phyloP scores from a whole-genome alignment of 2,113 vertebrate genomes.

The Phalacrocorax brasilianus region DNA sequence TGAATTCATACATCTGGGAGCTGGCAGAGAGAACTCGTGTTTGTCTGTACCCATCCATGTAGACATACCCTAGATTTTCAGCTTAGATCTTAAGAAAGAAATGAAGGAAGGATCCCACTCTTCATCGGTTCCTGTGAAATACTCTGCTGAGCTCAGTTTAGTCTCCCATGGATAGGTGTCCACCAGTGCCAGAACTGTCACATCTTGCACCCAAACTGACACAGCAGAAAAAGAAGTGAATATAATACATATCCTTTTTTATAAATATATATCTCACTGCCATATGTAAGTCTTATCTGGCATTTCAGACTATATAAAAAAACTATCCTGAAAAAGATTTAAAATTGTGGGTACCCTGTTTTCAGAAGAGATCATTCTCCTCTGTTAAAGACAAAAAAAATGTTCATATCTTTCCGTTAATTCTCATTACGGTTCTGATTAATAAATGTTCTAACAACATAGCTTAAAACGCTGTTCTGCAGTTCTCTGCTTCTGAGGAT shows the following conservation, averaged over 20 bases:
- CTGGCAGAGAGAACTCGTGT: neutral
- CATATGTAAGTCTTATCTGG: neutral
- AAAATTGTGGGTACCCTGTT: neutral
- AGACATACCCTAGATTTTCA: neutral
- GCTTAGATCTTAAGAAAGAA: neutral
- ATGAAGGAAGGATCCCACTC: neutral
- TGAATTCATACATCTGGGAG: neutral
- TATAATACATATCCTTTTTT: neutral
- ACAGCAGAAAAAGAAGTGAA: neutral
- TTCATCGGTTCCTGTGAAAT: neutral
- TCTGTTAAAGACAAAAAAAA: neutral
- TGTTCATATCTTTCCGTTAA: neutral
- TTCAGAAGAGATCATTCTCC: constrained; percentile 6
- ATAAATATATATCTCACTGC: neutral
- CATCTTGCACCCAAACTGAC: neutral
- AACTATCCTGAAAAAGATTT: neutral
- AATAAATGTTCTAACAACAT: constrained; percentile 18
- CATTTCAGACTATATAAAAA: neutral
- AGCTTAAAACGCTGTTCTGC: neutral
- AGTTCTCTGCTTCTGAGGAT: neutral
- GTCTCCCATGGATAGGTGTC: constrained; percentile 11
- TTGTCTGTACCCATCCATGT: neutral
- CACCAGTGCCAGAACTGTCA: neutral
- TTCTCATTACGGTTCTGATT: constrained; percentile 32
- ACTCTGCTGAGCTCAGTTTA: constrained; percentile 18